phyloP scores from a whole-genome alignment of 2,113 vertebrate genomes.

The Lipotes vexillifer region DNA sequence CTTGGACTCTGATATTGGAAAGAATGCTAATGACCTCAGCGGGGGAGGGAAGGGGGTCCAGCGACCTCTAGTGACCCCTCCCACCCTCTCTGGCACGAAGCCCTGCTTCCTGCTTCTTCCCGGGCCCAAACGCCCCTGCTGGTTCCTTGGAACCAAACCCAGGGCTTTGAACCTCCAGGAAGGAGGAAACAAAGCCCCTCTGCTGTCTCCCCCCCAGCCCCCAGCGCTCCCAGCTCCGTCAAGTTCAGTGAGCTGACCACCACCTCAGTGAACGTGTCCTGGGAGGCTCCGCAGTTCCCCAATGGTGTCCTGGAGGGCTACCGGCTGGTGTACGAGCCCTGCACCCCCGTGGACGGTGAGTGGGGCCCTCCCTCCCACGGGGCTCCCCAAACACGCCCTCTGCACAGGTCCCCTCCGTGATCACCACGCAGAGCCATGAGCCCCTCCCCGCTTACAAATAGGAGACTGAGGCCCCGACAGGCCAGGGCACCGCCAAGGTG shows the following conservation, averaged over 20 bases:
- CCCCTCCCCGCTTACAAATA: rapidly evolving
- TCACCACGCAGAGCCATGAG: not conserved
- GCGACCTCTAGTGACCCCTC: not conserved
- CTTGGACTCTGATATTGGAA: not conserved
- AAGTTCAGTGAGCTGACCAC: conserved; percentile 98
- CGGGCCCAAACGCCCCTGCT: not conserved
- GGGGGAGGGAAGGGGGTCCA: rapidly evolving
- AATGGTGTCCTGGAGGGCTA: conserved; percentile 95
- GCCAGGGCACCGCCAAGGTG: not conserved
- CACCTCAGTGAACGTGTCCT: conserved; percentile 96
- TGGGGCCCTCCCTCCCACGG: not conserved
- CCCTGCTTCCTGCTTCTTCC: not conserved
- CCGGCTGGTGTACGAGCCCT: conserved; percentile 93
- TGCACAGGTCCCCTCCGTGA: rapidly evolving
- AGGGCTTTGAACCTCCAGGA: not conserved
- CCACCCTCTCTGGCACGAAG: not conserved
- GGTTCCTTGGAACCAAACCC: not conserved
- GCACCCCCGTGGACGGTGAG: conserved; percentile 93
- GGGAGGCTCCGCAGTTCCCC: conserved; percentile 91
- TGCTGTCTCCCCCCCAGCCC: conserved; percentile 80
- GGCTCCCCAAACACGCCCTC: not conserved
- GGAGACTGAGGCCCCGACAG: not conserved
- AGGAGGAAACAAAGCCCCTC: not conserved
- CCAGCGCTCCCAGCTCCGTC: conserved; percentile 92
- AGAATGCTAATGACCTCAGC: rapidly evolving